Evolutionary conservation across 2,797 vertebrate genomes (phyloP), one percentile per base, ranked within the genome.

Genomic region (Rallus crepitans): DNA sequence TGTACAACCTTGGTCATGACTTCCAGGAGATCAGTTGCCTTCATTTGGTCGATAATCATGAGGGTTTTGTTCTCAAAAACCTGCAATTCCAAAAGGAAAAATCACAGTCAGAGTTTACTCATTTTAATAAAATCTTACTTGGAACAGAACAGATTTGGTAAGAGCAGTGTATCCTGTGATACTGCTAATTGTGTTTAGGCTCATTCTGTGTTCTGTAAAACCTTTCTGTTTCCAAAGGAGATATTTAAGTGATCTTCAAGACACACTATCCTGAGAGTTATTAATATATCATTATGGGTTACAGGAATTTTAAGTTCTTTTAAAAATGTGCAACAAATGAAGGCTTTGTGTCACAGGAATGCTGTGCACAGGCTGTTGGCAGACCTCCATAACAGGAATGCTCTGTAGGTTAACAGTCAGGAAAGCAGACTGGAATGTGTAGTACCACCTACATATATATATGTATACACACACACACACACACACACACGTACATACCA

Each of bases 101-200:
- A 35, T 76, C 7, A 16, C 17, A 7, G 25, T 69, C 47, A 83
- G 52, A 88, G 75, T 92, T 88, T 71, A 81, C 50, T 79, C 8
- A 59, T 72, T 71, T 92, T 37, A 88, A 75, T 79, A 31, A 63
- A 47, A 14, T 76, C 93, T 91, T 89, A 93, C 56, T 69, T 59
- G 37, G 10, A 94, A 63, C 71, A 85, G 47, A 73, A 40, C 24
- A 59, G 28, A 73, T 77, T 90, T 70, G 24, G 76, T 68, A 91
- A 91, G 30, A 77, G 15, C 63, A 56, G 19, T 9, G 19, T 85
- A 90, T 96, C 42, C 71, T 91, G 56, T 70, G n/a, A 20, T 40
- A 16, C 28, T 89, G 40, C 12, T 40, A 70, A 81, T 81, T 77
- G 15, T 82, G n/a, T 85, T 93, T 80, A 85, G 21, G n/a, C 9